A percentile compares a stretch with the other conserved stretches of the same genome.
Conservation (phyloP, 2,113 vertebrate genomes). For the Hymenochirus boettgeri region DNA sequence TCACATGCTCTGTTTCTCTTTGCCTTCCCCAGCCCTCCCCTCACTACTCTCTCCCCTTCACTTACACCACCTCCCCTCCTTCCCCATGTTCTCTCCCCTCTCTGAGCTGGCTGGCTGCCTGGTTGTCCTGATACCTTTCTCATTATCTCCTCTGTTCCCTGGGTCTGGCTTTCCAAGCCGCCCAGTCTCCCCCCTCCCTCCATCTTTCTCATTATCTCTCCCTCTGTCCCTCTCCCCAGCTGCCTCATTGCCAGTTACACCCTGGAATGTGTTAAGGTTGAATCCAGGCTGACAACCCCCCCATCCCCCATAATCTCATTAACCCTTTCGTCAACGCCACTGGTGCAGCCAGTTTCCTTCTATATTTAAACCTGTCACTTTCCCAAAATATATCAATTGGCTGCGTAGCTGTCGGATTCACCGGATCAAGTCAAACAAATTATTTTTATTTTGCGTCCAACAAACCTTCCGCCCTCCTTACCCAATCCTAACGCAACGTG, state of each 20-base stretch:
- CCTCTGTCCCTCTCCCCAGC: background rate
- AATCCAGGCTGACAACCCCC: background rate
- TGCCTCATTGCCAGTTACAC: conserved; percentile 17
- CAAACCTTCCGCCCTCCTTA: too few species aligned
- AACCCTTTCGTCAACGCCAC: background rate
- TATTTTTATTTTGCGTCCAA: too few species aligned
- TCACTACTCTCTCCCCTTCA: conserved; percentile 10
- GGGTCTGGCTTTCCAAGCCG: conserved; percentile 1
- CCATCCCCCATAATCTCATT: background rate
- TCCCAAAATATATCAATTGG: too few species aligned
- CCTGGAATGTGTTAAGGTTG: conserved; percentile 13
- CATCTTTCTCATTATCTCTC: background rate
- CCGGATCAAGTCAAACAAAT: too few species aligned
- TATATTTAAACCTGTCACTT: too few species aligned
- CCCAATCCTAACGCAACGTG: too few species aligned
- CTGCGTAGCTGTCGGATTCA: too few species aligned
- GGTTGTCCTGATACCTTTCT: conserved; percentile 36
- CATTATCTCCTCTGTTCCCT: conserved; percentile 14
- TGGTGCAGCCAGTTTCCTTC: too few species aligned
- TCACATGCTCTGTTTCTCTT: conserved; percentile 12
- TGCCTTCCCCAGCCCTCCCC: conserved; percentile 14
- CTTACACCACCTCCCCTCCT: conserved; percentile 11
- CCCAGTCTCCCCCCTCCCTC: conserved; percentile 4
- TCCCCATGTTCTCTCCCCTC: conserved; percentile 30
- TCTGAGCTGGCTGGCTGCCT: conserved; percentile 49